Conservation (phyloP, 30 jellyfish, hydroid and myxozoan species). For the Hydractinia echinata region DNA sequence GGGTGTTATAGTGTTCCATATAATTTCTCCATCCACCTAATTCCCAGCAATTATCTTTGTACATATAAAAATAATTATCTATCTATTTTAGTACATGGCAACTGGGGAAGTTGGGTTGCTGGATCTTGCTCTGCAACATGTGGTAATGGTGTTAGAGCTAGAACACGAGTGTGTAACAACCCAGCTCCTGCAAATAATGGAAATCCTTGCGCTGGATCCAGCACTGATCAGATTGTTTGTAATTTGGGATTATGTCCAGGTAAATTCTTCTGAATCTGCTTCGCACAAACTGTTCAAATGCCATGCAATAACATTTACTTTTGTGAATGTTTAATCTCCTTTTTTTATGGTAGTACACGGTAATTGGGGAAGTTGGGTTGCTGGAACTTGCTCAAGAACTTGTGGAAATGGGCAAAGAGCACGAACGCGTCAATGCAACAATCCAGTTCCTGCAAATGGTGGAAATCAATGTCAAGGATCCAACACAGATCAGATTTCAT, state of each 20-base stretch:
- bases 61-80: too few species aligned
- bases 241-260: constrained; percentile 4
- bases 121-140: constrained; percentile 9
- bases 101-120: constrained; percentile 1
- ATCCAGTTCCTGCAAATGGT: background rate
- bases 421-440: background rate
- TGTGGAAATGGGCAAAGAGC: background rate
- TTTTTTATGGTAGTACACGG: too few species aligned
- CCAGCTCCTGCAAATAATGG: constrained; percentile 23
- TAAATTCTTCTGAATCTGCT: background rate
- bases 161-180: background rate
- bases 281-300: too few species aligned
- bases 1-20: too few species aligned
- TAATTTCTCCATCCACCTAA: too few species aligned
- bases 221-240: background rate
- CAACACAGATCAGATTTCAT: background rate
- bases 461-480: constrained; percentile 8
- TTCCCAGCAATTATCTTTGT: too few species aligned
- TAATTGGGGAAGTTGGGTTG: constrained; percentile 7
- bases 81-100: background rate
- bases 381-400: background rate
- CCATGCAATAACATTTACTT: too few species aligned
- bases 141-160: background rate
- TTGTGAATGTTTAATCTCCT: too few species aligned
- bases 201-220: background rate